Percentiles rank a stretch among this genome's conserved stretches.
Conservation (phyloP, 2,113 vertebrate genomes). For the Garra rufa region DNA sequence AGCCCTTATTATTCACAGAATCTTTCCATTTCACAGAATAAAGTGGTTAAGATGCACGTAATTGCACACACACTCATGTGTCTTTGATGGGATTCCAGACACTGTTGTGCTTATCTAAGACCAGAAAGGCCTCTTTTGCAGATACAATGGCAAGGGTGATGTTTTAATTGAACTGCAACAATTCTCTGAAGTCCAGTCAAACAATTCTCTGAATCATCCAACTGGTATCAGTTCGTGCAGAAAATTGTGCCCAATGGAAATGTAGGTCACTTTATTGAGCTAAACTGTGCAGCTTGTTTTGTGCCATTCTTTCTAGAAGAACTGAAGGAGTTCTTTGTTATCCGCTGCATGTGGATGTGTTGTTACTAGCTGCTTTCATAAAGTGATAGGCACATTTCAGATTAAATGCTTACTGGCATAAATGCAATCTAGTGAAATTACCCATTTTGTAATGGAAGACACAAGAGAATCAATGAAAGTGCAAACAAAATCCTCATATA, state of each 20-base stretch:
- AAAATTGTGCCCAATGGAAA: constrained; percentile 53
- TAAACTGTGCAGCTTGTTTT: constrained; percentile 57
- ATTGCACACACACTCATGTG: neutral
- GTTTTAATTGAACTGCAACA: neutral
- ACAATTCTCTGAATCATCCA: constrained; percentile 9
- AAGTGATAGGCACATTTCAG: neutral
- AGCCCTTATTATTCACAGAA: too few species aligned
- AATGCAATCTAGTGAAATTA: neutral
- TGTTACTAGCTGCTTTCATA: neutral
- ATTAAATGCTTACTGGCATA: neutral
- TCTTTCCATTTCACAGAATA: neutral
- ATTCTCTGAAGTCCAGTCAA: constrained; percentile 6
- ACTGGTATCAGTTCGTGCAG: constrained; percentile 34
- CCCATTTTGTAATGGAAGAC: neutral
- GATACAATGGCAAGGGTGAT: neutral
- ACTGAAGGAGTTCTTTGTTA: constrained; percentile 19
- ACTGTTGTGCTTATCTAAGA: neutral
- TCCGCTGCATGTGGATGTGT: neutral
- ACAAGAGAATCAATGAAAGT: neutral
- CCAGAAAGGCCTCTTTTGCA: neutral
- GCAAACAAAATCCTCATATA: neutral
- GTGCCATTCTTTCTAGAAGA: constrained; percentile 12
- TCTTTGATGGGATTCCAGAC: neutral
- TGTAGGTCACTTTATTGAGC: constrained; percentile 68
- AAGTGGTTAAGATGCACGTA: neutral